A percentile compares a stretch with the other conserved stretches of the same genome.
These are phyloP conservation scores for Calameuta filiformis DNA, from an alignment of 2,888 invertebrate genomes.

Conservation along the genomic window DNA sequence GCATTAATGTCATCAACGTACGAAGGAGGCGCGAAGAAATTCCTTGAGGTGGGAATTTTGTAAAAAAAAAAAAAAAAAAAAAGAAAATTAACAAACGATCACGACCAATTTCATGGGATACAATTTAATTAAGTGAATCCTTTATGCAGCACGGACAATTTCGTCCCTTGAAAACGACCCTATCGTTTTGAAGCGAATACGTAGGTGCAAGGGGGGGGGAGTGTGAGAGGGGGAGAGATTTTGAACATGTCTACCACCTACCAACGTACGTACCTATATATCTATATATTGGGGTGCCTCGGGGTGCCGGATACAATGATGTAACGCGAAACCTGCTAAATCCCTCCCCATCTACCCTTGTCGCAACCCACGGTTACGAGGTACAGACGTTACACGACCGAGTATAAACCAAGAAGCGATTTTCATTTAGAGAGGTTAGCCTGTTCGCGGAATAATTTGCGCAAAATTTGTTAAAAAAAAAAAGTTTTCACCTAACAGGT, in stretches of 20 bases:
- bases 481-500: neutral
- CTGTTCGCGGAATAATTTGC: neutral
- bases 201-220: slow-evolving; percentile 26
- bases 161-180: slow-evolving; percentile 42
- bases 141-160: slow-evolving; percentile 39
- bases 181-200: slow-evolving; percentile 32
- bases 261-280: slow-evolving; percentile 28
- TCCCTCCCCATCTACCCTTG: slow-evolving; percentile 37
- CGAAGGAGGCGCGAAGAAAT: neutral
- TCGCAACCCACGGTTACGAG: slow-evolving; percentile 3
- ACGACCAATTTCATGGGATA: neutral
- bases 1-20: slow-evolving; percentile 22
- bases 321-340: slow-evolving; percentile 53
- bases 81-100: neutral
- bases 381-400: slow-evolving; percentile 3
- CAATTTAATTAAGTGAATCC: slow-evolving; percentile 41
- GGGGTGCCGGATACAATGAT: slow-evolving; percentile 49
- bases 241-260: slow-evolving; percentile 31
- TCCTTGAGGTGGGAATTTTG: neutral
- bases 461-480: neutral
- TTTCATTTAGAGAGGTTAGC: neutral
- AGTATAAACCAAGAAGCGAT: slow-evolving; percentile 9
- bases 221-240: slow-evolving; percentile 26
- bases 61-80: neutral
- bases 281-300: slow-evolving; percentile 46